Conservation (phyloP, 2,888 invertebrate genomes). For the Teleogryllus oceanicus region DNA sequence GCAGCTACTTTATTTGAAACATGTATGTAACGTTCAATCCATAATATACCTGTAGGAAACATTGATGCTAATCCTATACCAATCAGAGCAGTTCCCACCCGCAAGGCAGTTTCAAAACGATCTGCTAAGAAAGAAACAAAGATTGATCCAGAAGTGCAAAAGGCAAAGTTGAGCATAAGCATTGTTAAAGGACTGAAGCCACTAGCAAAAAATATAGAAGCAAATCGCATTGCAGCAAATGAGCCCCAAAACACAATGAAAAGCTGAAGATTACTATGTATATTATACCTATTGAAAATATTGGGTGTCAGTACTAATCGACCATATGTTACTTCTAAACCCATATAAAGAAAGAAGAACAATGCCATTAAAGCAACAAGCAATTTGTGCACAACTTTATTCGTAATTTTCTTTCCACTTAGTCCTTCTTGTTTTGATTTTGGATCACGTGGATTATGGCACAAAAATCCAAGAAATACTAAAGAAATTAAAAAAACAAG, state of each 20-base stretch:
- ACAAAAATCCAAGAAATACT: constrained; percentile 45
- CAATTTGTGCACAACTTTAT: constrained; percentile 39
- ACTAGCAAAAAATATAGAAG: constrained; percentile 46
- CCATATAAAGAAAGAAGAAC: constrained; percentile 48
- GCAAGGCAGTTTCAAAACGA: constrained; percentile 42
- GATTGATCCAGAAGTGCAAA: constrained; percentile 43
- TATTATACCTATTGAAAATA: constrained; percentile 40
- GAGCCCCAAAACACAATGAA: constrained; percentile 49
- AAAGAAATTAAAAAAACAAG: constrained; percentile 44
- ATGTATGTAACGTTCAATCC: constrained; percentile 48
- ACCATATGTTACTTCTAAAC: constrained; percentile 49
- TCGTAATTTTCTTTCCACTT: constrained; percentile 34
- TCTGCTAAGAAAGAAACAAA: constrained; percentile 43
- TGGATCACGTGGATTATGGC: constrained; percentile 42
- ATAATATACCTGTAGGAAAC: constrained; percentile 49
- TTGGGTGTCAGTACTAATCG: constrained; percentile 45
- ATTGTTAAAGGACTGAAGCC: constrained; percentile 46
- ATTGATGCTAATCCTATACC: constrained; percentile 50
- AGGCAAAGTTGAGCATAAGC: constrained; percentile 45
- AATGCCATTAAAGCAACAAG: constrained; percentile 45
- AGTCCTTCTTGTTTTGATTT: constrained; percentile 39
- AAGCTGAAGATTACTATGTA: constrained; percentile 43
- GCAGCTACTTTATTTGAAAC: constrained; percentile 49
- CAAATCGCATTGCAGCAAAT: constrained; percentile 47
- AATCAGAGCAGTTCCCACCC: constrained; percentile 46